Base-by-base conservation (phyloP, 2,113 vertebrate species). In the Oryzias curvinotus region DNA sequence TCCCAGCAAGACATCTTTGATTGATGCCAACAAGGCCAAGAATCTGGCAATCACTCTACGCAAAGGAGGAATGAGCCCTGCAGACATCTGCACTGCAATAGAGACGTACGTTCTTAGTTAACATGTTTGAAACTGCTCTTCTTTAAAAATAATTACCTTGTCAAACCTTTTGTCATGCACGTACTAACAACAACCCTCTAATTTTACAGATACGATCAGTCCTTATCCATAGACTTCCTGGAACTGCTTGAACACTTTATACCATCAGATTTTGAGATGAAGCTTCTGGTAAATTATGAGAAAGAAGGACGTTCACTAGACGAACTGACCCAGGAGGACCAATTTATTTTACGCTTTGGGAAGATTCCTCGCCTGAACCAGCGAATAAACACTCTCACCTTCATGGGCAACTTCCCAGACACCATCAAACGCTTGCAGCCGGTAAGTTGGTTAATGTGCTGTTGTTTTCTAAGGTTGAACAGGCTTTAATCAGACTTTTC, bases 11-110 rank as follows among this genome's bases (percentile, higher is more conserved):
- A 93, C 93, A 1, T 92, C 91, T 0, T 89, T 99, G 54, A 94
- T 98, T 4, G 96, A 98, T 28, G 28, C 87, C 60, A 98, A 98
- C 91, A 92, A 95, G 72, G 94, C 96, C 81, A 99, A 98, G 89
- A 99, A 99, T 83, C 85, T 98, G 80, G 95, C 97, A 65, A 98
- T 98, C 85, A 96, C 96, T 16, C 89, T 98, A 23, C 95, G 95
- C 67, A 99, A 98, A 68, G 96, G 91, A 0, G 93, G 94, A 63
- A 89, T 95, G 85, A 91, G 71, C 17, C 54, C 95, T 0, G 85
- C 89, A 10, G 68, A 82, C 14, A 97, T 99, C 89, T 98, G 96
- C 90, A 90, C 87, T 0, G 96, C 97, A 83, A 98, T 99, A 0
- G 93, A 98, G 83, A 93, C 21, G 96, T 98, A 90, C 57, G 94